These are phyloP conservation scores for Dolomedes plantarius DNA, from an alignment of 2,888 invertebrate genomes.

Conservation along the genomic window DNA sequence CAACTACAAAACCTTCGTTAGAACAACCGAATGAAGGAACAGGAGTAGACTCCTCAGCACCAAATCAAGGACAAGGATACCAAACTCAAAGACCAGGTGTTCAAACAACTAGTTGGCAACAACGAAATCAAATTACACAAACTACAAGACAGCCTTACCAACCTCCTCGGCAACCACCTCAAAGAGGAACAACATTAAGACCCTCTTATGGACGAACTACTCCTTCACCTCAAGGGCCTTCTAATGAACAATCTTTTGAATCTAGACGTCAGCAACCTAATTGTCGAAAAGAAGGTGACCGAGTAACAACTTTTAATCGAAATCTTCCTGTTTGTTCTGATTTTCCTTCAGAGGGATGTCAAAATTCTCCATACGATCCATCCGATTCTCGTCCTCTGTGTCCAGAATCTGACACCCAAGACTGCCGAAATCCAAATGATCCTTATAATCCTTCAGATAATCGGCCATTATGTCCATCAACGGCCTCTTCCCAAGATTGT, in stretches of 20 bases:
- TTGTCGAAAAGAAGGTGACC: conserved; percentile 41
- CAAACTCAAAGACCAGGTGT: conserved; percentile 33
- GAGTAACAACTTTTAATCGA: conserved; percentile 28
- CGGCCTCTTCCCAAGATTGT: not conserved
- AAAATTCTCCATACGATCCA: conserved; percentile 46
- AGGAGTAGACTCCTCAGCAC: not conserved
- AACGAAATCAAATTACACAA: conserved; percentile 26
- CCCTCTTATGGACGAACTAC: conserved; percentile 21
- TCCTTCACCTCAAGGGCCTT: not conserved
- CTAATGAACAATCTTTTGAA: conserved; percentile 36
- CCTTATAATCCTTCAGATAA: conserved; percentile 51
- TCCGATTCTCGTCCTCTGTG: conserved; percentile 53
- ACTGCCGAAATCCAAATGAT: conserved; percentile 32
- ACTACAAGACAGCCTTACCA: conserved; percentile 31
- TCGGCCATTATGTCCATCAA: conserved; percentile 38
- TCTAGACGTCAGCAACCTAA: conserved; percentile 29
- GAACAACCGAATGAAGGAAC: conserved; percentile 7
- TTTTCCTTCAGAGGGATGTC: conserved; percentile 17
- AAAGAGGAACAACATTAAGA: conserved; percentile 30
- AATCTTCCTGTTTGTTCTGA: conserved; percentile 51
- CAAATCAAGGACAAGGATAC: conserved; percentile 6
- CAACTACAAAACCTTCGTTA: conserved; percentile 17
- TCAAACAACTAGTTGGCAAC: conserved; percentile 28
- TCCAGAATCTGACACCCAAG: not conserved
- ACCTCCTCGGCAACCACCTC: conserved; percentile 21